Percentiles rank a stretch among this genome's conserved stretches.
phyloP scores from a whole-genome alignment of 2,113 vertebrate genomes.

The Pachypanchax playfairii region DNA sequence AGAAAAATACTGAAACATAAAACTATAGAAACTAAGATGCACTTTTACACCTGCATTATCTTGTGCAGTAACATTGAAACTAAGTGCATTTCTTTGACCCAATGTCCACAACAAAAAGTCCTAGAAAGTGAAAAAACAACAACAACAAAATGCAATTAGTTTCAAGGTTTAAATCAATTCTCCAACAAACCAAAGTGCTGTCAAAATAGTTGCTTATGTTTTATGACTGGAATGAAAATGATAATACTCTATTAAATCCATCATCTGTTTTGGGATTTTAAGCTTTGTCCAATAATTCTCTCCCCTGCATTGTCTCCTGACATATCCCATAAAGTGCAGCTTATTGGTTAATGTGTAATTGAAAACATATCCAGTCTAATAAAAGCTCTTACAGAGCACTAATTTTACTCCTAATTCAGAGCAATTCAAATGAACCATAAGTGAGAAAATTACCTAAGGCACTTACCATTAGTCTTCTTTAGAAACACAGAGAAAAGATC shows the following conservation, averaged over 20 bases:
- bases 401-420: slow-evolving; percentile 58
- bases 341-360: slow-evolving; percentile 60
- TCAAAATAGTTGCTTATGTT: slow-evolving; percentile 16
- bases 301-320: slow-evolving; percentile 29
- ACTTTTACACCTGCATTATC: no score
- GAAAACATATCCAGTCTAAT: slow-evolving; percentile 54
- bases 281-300: slow-evolving; percentile 40
- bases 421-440: slow-evolving; percentile 59
- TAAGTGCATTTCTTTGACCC: no score
- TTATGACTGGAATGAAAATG: slow-evolving; percentile 42
- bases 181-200: not conserved
- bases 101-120: no score
- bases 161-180: slow-evolving; percentile 2
- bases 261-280: slow-evolving; percentile 53
- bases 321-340: slow-evolving; percentile 47
- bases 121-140: no score
- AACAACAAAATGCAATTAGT: no score
- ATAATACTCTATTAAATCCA: slow-evolving; percentile 41
- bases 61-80: no score
- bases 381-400: slow-evolving; percentile 57
- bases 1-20: no score
- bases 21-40: no score
- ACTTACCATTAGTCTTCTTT: slow-evolving; percentile 60
- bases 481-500: slow-evolving; percentile 70
- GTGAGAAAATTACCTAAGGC: slow-evolving; percentile 62